These are phyloP conservation scores for Crossoptilon crossoptilon DNA, from an alignment of 2,797 vertebrate species.

Conservation along the genomic window DNA sequence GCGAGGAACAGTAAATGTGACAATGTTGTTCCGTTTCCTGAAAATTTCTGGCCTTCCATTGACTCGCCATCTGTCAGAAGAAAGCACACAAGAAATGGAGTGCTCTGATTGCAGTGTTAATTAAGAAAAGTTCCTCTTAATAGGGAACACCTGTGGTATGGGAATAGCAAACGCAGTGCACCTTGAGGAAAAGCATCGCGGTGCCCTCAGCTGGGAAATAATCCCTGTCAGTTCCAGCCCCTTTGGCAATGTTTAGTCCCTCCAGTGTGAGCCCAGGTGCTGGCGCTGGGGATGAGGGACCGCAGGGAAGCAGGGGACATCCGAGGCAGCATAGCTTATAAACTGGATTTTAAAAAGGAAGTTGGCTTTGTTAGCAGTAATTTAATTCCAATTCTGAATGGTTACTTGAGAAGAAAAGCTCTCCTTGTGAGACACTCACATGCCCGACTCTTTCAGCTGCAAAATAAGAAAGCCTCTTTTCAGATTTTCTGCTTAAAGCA, in stretches of 20 bases:
- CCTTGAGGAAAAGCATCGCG: not conserved
- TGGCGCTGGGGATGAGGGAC: fast-evolving
- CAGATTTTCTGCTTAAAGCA: conserved; percentile 44
- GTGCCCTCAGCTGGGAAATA: not conserved
- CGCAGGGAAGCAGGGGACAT: not conserved
- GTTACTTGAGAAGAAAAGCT: not conserved
- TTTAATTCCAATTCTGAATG: not conserved
- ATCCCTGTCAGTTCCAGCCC: not conserved
- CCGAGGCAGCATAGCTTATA: not conserved
- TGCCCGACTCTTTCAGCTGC: not conserved
- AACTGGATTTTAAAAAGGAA: not conserved
- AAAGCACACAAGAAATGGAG: not conserved
- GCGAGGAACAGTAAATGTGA: not conserved
- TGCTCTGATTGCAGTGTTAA: not conserved
- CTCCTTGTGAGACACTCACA: not conserved
- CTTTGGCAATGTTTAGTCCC: not conserved
- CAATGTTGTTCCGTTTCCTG: not conserved
- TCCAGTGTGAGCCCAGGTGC: fast-evolving
- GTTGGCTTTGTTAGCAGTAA: not conserved
- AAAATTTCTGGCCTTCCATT: not conserved
- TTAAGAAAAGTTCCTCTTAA: not conserved
- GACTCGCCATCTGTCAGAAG: not conserved
- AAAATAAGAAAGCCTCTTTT: conserved; percentile 6
- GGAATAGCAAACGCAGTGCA: not conserved
- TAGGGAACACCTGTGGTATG: not conserved